Conservation (phyloP, 2,888 invertebrate genomes). For the Syrphus vitripennis region DNA sequence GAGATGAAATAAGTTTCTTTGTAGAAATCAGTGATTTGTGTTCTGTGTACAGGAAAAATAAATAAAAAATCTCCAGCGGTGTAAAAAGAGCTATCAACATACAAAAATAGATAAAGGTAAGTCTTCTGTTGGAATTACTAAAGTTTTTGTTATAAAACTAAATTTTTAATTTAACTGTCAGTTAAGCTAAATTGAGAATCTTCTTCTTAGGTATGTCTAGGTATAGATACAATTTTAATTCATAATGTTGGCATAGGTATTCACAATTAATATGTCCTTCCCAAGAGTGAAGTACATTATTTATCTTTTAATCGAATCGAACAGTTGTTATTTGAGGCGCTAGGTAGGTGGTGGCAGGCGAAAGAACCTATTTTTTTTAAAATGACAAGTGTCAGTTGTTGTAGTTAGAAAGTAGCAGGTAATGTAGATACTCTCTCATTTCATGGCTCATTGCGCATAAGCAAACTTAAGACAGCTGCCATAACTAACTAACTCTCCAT, state of each 20-base stretch:
- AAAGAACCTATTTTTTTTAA: background rate
- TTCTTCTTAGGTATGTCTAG: too few species aligned
- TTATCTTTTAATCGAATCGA: background rate
- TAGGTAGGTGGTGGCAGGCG: background rate
- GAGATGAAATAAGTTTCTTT: background rate
- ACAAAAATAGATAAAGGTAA: background rate
- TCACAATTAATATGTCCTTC: background rate
- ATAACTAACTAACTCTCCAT: background rate
- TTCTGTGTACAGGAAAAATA: background rate
- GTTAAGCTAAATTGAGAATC: background rate
- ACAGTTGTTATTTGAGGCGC: background rate
- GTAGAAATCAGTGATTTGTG: background rate
- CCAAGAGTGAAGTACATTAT: background rate
- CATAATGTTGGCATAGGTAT: background rate
- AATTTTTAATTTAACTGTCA: background rate
- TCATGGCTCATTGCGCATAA: slow-evolving; percentile 50
- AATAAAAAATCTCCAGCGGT: background rate
- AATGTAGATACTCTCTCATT: slow-evolving; percentile 13
- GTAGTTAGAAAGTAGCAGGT: background rate
- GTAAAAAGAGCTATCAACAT: background rate
- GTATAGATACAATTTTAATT: background rate
- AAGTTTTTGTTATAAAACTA: background rate
- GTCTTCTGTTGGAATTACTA: background rate
- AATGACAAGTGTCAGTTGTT: slow-evolving; percentile 53
- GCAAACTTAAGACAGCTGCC: slow-evolving; percentile 6